Base-by-base conservation (phyloP, 2,113 vertebrate genomes). In the Scomber japonicus region DNA sequence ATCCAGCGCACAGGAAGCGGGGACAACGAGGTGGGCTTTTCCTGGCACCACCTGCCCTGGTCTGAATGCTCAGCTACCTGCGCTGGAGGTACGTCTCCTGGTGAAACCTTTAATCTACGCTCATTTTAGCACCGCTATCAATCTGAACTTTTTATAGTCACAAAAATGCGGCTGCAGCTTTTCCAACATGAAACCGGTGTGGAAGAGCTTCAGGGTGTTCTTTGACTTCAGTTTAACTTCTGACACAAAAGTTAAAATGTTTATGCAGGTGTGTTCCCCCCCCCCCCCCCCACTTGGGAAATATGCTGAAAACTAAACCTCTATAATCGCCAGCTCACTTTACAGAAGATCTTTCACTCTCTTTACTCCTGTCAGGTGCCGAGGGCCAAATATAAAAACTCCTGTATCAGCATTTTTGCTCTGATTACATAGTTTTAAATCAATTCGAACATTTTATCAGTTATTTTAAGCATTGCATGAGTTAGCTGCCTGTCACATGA, bases 11-110 rank as follows among this genome's bases (percentile, higher is more conserved):
- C 96, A 9, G 97, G 97, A 82, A 99, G 98, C 68, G 97, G 97
- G 45, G 98, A 99, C 94, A 99, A 97, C 83, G 98, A 99, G 91
- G 97, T 97, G 89, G 96, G 97, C 82, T 99, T 99, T 95, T 91
- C 94, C 21, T 99, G 98, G 98, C 95, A 96, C 94, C 96, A 97
- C 86, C 93, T 97, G 80, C 95, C 97, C 81, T 99, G 98, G 98
- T 97, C 98, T 55, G 97, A 99, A 65, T 99, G 98, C 90, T 99
- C 98, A 8, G 94, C 97, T 27, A 99, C 97, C 84, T 99, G 98
- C 62, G 95, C 97, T 57, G 98, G 97, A 96, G 98, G 98, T 99
- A 94, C 95, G 94, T 64, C 12, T 19, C 2, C 35, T 9, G 35
- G 35, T 9, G 35, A 9, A 40, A 9, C 9, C 35, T 40, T 40